These are phyloP conservation scores for Xiphophorus hellerii DNA, from an alignment of 2,113 vertebrate genomes.

Conservation along the genomic window DNA sequence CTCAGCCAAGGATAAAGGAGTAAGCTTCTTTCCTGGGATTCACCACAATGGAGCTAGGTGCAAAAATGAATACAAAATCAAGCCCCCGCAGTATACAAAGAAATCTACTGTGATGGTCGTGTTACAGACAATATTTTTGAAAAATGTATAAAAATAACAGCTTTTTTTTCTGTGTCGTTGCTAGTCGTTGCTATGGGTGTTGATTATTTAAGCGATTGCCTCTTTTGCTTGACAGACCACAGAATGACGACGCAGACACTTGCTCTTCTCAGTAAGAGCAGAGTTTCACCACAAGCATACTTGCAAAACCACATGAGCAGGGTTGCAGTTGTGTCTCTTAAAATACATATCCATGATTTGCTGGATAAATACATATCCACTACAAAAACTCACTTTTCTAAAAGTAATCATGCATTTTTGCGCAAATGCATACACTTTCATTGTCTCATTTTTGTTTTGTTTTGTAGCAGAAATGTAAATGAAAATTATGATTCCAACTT, in stretches of 20 bases:
- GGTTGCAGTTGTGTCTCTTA: background rate
- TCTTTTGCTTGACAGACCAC: slow-evolving; percentile 1
- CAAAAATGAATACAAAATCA: background rate
- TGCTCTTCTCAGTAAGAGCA: slow-evolving; percentile 10
- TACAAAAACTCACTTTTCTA: background rate
- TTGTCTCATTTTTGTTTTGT: too few relatives aligned
- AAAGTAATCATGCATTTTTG: background rate
- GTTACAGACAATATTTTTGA: background rate
- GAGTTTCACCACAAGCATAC: slow-evolving; percentile 4
- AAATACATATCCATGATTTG: too few relatives aligned
- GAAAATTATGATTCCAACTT: too few relatives aligned
- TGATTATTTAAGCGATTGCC: slow-evolving; percentile 8
- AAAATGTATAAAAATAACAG: background rate
- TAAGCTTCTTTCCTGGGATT: slow-evolving; percentile 15
- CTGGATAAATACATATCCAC: background rate
- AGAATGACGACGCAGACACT: slow-evolving; percentile 17
- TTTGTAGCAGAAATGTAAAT: too few relatives aligned
- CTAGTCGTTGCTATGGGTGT: background rate
- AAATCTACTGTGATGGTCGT: background rate
- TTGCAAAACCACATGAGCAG: slow-evolving; percentile 7
- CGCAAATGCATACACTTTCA: too few relatives aligned
- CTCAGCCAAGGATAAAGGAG: slow-evolving; percentile 21
- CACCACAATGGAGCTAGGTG: background rate
- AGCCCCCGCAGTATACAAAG: background rate
- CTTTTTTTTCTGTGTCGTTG: background rate